Evolutionary conservation across 2,113 vertebrate species (phyloP), one percentile per base, ranked within the genome.

Genomic region (Ovibos moschatus): DNA sequence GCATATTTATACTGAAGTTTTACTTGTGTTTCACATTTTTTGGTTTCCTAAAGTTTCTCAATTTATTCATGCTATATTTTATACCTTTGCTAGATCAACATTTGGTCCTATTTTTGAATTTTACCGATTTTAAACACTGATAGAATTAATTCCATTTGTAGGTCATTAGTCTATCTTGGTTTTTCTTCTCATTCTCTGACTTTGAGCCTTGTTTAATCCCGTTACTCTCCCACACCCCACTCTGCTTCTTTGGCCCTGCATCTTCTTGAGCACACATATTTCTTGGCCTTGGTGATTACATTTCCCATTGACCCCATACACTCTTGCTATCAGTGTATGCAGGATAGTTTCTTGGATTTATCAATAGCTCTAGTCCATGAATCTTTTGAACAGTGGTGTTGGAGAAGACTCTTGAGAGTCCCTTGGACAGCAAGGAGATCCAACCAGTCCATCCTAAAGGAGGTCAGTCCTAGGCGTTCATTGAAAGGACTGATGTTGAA

Each of bases 1-100:
- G 40, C 40, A 89, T 33, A 87, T 89, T 96, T 95, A 96, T 60
- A 89, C 27, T 43, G 45, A 78, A 94, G 43, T 95, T 96, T 94
- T 36, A 87, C 51, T 93, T 96, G 3, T 58, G 62, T 84, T 95
- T 89, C 17, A 82, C 13, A 79, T 78, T 82, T 97, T 93, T 95
- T 91, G 40, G 51, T 82, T 91, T 87, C 62, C n/a, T 91, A 91
- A 89, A 60, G 74, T 71, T 91, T 96, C 17, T 33, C 51, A 79
- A 53, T 95, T 74, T 94, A 67, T 74, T 86, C 17, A 53, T 5
- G 76, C 94, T 64, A 62, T 79, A 27, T 51, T 87, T 93, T 88
- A 78, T 40, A 47, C 28, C 17, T 96, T 96, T 74, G 47, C 40
- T 94, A 96, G 8, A 91, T 91, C 62, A 95, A 71, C 9, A 85